Percentiles rank a stretch among this genome's conserved stretches.
Conservation (phyloP, 2,888 invertebrate species). For the Rotaria socialis region DNA sequence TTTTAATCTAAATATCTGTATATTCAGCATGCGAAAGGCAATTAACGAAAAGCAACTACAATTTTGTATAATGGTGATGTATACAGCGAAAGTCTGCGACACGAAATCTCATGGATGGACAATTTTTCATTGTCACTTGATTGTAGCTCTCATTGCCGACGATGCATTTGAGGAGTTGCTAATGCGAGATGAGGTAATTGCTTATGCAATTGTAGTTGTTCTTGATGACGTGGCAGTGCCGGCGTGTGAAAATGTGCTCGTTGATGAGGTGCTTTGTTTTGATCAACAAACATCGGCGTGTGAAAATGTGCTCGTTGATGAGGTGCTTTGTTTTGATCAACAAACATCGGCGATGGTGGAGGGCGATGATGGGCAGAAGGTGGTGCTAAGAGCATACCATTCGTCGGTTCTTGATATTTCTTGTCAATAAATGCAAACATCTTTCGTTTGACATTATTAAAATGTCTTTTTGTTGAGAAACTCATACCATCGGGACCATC, state of each 20-base stretch:
- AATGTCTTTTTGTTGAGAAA: background rate
- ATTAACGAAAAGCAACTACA: too few relatives aligned
- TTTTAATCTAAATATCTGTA: too few relatives aligned
- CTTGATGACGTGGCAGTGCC: background rate
- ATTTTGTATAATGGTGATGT: too few relatives aligned
- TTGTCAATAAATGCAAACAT: background rate
- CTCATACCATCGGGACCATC: background rate
- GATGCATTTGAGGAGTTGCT: background rate
- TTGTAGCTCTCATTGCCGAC: too few relatives aligned
- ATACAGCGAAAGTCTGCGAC: too few relatives aligned
- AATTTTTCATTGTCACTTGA: too few relatives aligned
- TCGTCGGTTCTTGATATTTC: background rate
- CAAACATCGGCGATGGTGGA: background rate
- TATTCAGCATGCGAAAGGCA: too few relatives aligned
- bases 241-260: background rate
- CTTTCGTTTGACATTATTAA: background rate
- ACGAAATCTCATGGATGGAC: too few relatives aligned
- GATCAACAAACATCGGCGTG: background rate
- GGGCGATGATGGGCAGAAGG: background rate
- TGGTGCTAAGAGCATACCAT: background rate
- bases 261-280: background rate
- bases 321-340: background rate
- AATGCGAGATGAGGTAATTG: background rate
- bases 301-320: too few relatives aligned
- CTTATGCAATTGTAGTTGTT: background rate